Evolutionary conservation across 2,888 invertebrate species (phyloP), one percentile per base, ranked within the genome.

Genomic region (Pheosia tremula): DNA sequence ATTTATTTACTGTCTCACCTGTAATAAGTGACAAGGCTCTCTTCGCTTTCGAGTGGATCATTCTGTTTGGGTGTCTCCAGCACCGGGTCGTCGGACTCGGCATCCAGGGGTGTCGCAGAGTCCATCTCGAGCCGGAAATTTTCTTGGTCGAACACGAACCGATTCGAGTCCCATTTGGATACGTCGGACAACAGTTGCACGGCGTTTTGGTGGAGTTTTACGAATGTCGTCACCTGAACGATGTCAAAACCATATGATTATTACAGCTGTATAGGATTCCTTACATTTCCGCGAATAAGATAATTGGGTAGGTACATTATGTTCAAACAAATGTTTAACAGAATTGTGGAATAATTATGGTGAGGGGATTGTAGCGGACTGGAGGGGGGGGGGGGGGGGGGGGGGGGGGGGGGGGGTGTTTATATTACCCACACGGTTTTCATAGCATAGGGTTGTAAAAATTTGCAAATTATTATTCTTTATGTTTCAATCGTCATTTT

Each of bases 191-290:
- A 82, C 5, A 95, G 79, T 74, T 94, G 94, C 5, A 95, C 86
- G 0, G 95, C 94, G 72, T 94, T 94, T 61, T 92, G 91, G 66
- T 96, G 95, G 10, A 95, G 87, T 64, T 94, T 91, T 79, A 95
- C 86, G 74, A 95, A 96, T 9, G 90, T 91, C 24, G 82, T 80
- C 0, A 95, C 94, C 95, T 95, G 79, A 24, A 24, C 24, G 0
- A 64, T 62, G 49, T n/a, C 43, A n/a, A 5, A n/a, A 47, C 11
- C n/a, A 5, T 4, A 24, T 24, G 2, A 24, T 24, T 24, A 1
- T 24, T 24, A 24, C 24, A 24, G 1, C 1, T 24, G 24, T 24
- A 24, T 24, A 24, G 24, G 24, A 24, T 24, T 24, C 24, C 24
- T 24, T 24, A 24, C 24, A 24, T 24, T 24, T 24, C 24, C 24